These are phyloP conservation scores for Campoplex capitator DNA, from an alignment of 2,888 invertebrate genomes.

Conservation along the genomic window DNA sequence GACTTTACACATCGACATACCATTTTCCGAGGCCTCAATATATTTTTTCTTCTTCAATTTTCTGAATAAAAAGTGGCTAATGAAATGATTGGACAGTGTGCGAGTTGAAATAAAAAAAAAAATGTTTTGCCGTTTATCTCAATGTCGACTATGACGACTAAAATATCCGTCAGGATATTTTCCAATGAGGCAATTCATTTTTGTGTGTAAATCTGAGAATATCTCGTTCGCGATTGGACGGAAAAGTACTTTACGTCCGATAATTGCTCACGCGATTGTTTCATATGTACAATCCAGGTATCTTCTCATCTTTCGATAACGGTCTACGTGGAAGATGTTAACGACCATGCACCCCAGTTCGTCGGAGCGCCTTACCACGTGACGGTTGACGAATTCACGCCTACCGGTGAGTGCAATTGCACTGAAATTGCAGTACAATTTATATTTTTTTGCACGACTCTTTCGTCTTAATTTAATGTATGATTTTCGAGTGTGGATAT, in stretches of 20 bases:
- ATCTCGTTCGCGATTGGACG: neutral
- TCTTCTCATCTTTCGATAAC: constrained; percentile 93
- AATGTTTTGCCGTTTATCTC: neutral
- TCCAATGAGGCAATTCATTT: no score
- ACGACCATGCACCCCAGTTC: constrained; percentile 93
- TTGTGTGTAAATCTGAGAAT: neutral
- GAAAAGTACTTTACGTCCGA: neutral
- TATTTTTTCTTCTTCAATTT: neutral
- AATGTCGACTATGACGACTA: neutral
- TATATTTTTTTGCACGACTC: neutral
- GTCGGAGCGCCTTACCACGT: constrained; percentile 92
- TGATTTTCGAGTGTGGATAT: neutral
- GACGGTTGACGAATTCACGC: constrained; percentile 92
- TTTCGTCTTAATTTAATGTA: neutral
- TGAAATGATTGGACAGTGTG: neutral
- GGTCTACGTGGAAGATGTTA: constrained; percentile 95
- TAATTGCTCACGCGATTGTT: constrained; percentile 34
- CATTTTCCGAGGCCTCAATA: neutral
- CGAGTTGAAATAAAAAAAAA: neutral
- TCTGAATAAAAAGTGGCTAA: neutral
- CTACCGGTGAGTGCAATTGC: constrained; percentile 86
- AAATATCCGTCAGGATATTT: neutral
- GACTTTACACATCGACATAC: neutral
- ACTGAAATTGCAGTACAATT: neutral
- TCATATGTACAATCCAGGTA: constrained; percentile 86